Evolutionary conservation across 2,113 vertebrate genomes (phyloP), one percentile per base, ranked within the genome.

Genomic region (Sinocyclocheilus anshuiensis): DNA sequence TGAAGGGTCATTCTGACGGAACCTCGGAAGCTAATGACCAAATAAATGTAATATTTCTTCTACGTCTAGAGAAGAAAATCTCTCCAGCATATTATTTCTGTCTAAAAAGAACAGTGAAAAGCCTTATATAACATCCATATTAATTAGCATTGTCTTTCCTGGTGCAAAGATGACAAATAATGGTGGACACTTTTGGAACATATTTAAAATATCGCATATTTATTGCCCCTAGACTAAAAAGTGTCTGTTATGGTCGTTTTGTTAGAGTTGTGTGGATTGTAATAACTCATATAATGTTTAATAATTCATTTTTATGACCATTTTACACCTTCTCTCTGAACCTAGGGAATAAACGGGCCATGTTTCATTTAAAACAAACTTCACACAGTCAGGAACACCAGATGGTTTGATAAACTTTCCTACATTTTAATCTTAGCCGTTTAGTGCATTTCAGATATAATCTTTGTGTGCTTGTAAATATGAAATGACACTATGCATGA

Each of bases 1-100:
- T 48, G 12, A 65, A 81, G 84, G 84, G 80, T 88, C 84, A 77
- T 65, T 69, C 53, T 63, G 39, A 75, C 2, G 6, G 67, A 87
- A 67, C 45, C 53, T 59, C 13, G 4, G 36, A 48, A 22, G 36
- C 24, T 50, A 53, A 84, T 50, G 77, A n/a, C 59, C 33, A 33
- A 84, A 81, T 81, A 55, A 80, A 80, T 84, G 20, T 50, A 77
- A 63, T 74, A 20, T 71, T 65, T 33, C 22, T 42, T n/a, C 9
- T 18, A 5, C 15, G 48, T 80, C 18, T 48, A 57, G 45, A 42
- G 18, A 18, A 4, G 33, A 29, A 48, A 42, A 36, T 79, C 59
- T n/a, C 26, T n/a, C 22, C 36, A 29, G 63, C 39, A 33, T 63
- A 77, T 65, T 69, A 24, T 84, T 74, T 84, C 50, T 11, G 67